These are phyloP conservation scores for Caenorhabditis panamensis DNA, from an alignment of 2,888 invertebrate genomes.

Conservation along the genomic window DNA sequence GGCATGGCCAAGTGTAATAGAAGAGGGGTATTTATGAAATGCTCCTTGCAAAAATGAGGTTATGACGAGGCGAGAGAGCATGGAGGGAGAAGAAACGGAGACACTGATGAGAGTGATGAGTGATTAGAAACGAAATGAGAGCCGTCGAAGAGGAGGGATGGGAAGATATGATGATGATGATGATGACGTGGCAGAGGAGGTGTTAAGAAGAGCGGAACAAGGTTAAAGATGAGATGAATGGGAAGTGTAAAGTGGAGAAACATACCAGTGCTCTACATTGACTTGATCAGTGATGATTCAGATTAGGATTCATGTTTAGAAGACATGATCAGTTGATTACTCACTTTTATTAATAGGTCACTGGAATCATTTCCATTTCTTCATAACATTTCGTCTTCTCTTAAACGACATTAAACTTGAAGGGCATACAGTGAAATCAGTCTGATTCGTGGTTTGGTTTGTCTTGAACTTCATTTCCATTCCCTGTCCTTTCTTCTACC, in stretches of 20 bases:
- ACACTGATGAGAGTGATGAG: slow-evolving; percentile 32
- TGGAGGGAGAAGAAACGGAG: slow-evolving; percentile 11
- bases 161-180: background rate
- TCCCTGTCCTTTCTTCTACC: too few species aligned
- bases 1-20: slow-evolving; percentile 29
- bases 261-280: background rate
- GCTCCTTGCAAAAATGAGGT: slow-evolving; percentile 24
- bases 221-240: slow-evolving; percentile 9
- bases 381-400: too few species aligned
- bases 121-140: slow-evolving; percentile 17
- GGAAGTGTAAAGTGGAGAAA: background rate
- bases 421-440: background rate
- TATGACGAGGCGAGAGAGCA: slow-evolving; percentile 38
- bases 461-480: background rate
- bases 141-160: too few species aligned
- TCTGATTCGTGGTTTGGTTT: too few species aligned
- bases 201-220: too few species aligned
- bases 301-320: background rate
- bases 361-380: slow-evolving; percentile 6
- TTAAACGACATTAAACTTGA: background rate
- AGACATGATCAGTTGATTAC: background rate
- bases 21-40: slow-evolving; percentile 43
- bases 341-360: slow-evolving; percentile 46
- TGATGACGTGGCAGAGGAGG: slow-evolving; percentile 30
- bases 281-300: slow-evolving; percentile 6